These are phyloP conservation scores for Drosophila atroscutellata DNA, from an alignment of 2,888 invertebrate genomes.

Conservation along the genomic window DNA sequence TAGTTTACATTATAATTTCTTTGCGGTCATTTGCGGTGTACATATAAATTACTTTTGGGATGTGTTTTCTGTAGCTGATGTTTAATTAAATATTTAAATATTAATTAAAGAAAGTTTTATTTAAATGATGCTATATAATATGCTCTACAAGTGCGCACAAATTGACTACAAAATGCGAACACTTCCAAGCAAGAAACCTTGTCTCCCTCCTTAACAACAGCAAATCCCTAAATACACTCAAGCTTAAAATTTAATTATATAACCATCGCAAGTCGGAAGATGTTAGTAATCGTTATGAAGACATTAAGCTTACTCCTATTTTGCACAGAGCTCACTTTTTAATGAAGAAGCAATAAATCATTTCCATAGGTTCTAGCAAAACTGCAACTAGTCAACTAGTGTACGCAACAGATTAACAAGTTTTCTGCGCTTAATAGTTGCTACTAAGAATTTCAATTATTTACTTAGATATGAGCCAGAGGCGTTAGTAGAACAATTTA, in stretches of 20 bases:
- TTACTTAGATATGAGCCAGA: neutral
- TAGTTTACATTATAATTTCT: neutral
- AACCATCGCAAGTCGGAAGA: neutral
- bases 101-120: neutral
- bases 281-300: neutral
- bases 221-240: neutral
- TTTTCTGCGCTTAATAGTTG: neutral
- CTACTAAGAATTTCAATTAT: neutral
- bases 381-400: neutral
- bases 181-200: neutral
- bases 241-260: neutral
- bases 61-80: neutral
- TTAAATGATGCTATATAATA: neutral
- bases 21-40: neutral
- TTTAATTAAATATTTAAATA: neutral
- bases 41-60: neutral
- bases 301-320: neutral
- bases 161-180: neutral
- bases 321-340: neutral
- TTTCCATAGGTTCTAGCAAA: neutral
- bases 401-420: neutral
- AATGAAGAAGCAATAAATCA: neutral
- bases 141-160: neutral
- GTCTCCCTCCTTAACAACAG: neutral
- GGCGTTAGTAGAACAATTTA: neutral